These are phyloP conservation scores for Pycnonotus jocosus DNA, from an alignment of 2,113 vertebrate species.

Conservation along the genomic window DNA sequence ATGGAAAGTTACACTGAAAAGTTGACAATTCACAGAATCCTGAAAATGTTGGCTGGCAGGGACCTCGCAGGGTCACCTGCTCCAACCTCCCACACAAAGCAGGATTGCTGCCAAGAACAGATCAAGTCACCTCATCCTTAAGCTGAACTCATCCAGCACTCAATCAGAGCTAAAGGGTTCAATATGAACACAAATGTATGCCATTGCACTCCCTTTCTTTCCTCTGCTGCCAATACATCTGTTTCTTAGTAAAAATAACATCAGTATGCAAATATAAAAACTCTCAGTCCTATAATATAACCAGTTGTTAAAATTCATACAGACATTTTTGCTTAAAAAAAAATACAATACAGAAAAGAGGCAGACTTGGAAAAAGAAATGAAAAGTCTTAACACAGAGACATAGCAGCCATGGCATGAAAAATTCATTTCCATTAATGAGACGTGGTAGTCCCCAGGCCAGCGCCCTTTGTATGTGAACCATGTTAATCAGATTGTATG, in stretches of 20 bases:
- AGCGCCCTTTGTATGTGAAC: slow-evolving; percentile 61
- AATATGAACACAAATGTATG: neutral
- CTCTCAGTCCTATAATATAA: neutral
- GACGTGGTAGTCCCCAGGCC: slow-evolving; percentile 61
- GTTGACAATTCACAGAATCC: neutral
- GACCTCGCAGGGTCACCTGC: neutral
- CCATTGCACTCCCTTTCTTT: neutral
- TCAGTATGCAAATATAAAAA: neutral
- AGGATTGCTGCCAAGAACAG: neutral
- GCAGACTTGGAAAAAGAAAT: neutral
- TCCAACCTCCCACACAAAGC: neutral
- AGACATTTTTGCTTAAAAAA: neutral
- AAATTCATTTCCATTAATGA: slow-evolving; percentile 71
- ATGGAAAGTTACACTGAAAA: neutral
- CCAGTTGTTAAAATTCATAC: neutral
- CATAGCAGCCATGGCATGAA: slow-evolving; percentile 40
- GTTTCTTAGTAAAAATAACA: slow-evolving; percentile 18
- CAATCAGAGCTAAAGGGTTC: neutral
- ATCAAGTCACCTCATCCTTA: neutral
- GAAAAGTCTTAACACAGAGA: slow-evolving; percentile 25
- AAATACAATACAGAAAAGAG: neutral
- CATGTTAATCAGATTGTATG: slow-evolving; percentile 70
- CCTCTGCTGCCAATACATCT: neutral
- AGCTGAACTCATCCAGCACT: neutral
- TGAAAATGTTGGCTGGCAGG: neutral